Conservation (phyloP, 2,797 vertebrate species). For the Poecilia velifera region DNA sequence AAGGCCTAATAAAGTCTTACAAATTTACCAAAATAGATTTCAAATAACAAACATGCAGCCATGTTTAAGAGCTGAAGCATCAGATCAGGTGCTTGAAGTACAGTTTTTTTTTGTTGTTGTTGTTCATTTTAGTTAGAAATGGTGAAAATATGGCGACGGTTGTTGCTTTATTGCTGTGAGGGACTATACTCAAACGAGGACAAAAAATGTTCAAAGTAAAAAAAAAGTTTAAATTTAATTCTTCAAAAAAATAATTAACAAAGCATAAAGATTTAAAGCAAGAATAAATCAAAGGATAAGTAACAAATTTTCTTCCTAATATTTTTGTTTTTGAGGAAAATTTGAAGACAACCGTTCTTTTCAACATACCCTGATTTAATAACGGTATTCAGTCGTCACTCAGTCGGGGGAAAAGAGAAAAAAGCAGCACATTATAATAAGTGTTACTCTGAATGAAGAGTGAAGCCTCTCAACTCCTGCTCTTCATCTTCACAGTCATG, state of each 20-base stretch:
- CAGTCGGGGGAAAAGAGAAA: neutral
- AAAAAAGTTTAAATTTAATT: no score
- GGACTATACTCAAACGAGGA: no score
- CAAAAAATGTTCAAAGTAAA: no score
- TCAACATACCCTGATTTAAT: neutral
- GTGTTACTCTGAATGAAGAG: neutral
- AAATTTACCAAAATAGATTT: neutral
- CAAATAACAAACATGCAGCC: neutral
- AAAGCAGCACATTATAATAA: neutral
- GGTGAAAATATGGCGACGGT: neutral
- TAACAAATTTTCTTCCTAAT: neutral
- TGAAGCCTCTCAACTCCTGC: neutral
- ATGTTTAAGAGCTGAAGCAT: neutral
- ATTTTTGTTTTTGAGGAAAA: neutral
- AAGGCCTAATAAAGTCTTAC: neutral
- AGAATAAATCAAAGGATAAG: no score
- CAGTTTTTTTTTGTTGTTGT: neutral
- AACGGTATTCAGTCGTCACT: neutral
- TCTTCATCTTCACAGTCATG: constrained; percentile 84
- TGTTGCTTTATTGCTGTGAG: neutral
- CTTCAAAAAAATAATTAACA: no score
- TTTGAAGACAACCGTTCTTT: neutral
- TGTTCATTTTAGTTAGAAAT: neutral
- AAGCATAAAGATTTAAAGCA: no score
- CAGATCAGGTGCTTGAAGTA: neutral